Percentiles rank a stretch among this genome's conserved stretches.
Evolutionary conservation across 2,888 invertebrate genomes (phyloP).

Genomic region (Diloba caeruleocephala): DNA sequence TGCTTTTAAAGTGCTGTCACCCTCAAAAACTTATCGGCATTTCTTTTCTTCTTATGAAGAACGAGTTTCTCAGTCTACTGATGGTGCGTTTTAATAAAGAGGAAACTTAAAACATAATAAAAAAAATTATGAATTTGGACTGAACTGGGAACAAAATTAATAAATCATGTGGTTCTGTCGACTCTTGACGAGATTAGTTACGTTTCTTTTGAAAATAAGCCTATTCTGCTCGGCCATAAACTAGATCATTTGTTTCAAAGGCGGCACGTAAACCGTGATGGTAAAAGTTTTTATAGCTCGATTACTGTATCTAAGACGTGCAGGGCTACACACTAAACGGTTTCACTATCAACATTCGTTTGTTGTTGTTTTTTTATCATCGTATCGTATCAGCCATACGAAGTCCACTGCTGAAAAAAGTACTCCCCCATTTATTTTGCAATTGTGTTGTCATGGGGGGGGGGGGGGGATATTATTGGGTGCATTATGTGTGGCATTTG

Average conservation of each 20-base stretch:
- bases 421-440: too few relatives aligned
- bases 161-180: constrained; percentile 32
- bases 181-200: constrained; percentile 54
- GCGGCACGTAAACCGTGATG: constrained; percentile 77
- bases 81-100: constrained; percentile 41
- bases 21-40: constrained; percentile 67
- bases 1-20: too few relatives aligned
- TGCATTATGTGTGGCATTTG: too few relatives aligned
- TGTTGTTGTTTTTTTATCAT: too few relatives aligned
- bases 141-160: constrained; percentile 34
- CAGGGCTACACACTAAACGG: constrained; percentile 17
- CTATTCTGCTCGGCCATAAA: constrained; percentile 62
- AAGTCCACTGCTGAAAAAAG: too few relatives aligned
- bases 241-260: constrained; percentile 74
- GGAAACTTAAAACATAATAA: constrained; percentile 57
- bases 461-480: too few relatives aligned
- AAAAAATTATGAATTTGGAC: constrained; percentile 45
- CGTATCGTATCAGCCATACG: too few relatives aligned
- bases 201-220: constrained; percentile 66
- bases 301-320: constrained; percentile 54
- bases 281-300: constrained; percentile 80
- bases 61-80: constrained; percentile 53
- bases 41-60: constrained; percentile 56
- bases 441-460: too few relatives aligned
- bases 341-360: constrained; percentile 42